phyloP scores from a whole-genome alignment of 1,140 invertebrate genomes.

The Cephus cinctus region DNA sequence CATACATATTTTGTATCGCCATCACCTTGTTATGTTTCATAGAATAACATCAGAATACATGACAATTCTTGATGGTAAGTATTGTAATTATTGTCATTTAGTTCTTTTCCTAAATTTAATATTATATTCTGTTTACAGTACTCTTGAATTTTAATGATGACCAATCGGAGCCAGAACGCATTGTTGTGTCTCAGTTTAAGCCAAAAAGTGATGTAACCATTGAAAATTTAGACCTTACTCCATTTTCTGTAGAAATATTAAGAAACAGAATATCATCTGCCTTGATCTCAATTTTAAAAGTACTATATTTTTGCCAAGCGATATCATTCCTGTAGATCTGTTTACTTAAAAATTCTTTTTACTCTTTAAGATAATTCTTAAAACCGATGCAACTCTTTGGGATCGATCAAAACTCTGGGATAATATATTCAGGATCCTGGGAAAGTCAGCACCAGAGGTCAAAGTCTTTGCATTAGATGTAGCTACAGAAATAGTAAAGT shows the following conservation, averaged over 20 bases:
- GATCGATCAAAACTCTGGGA: slow-evolving; percentile 26
- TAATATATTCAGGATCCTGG: slow-evolving; percentile 27
- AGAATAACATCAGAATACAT: slow-evolving; percentile 38
- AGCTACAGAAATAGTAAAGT: slow-evolving; percentile 30
- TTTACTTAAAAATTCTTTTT: no score
- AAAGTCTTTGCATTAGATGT: slow-evolving; percentile 35
- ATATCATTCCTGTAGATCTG: no score
- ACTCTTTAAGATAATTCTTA: slow-evolving; percentile 36
- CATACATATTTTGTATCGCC: slow-evolving; percentile 38
- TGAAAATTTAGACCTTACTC: slow-evolving; percentile 34
- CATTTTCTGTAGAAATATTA: slow-evolving; percentile 33
- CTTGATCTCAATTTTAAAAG: slow-evolving; percentile 39
- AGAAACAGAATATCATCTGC: slow-evolving; percentile 21
- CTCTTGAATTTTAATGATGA: slow-evolving; percentile 25
- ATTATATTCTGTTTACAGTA: slow-evolving; percentile 19
- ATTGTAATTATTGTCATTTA: neutral
- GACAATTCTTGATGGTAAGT: slow-evolving; percentile 36
- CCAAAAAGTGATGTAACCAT: slow-evolving; percentile 29
- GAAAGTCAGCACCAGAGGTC: slow-evolving; percentile 27
- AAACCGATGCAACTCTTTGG: slow-evolving; percentile 36
- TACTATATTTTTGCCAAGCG: no score
- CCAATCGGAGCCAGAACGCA: no score
- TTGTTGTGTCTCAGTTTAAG: no score
- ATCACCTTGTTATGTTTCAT: slow-evolving; percentile 33
- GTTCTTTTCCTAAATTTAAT: neutral